These are phyloP conservation scores for Ecliptopera silaceata DNA, from an alignment of 2,888 invertebrate species.

Conservation along the genomic window DNA sequence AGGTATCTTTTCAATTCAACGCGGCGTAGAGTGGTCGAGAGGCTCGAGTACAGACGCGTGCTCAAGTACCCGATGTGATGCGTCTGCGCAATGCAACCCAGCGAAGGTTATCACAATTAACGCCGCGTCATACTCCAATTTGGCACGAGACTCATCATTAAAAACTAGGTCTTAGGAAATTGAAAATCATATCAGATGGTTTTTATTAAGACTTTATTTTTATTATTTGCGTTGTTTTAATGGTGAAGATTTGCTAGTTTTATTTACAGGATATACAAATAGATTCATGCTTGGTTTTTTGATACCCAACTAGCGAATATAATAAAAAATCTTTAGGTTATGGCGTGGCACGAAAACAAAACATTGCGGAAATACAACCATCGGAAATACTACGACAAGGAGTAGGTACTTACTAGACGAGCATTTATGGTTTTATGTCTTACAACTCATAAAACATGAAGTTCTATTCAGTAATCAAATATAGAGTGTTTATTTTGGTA, in stretches of 20 bases:
- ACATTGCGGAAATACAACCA: slow-evolving; percentile 54
- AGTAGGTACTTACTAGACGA: slow-evolving; percentile 56
- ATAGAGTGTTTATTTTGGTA: slow-evolving; percentile 30
- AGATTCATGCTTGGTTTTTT: slow-evolving; percentile 4
- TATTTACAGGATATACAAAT: too few species aligned
- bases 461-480: slow-evolving; percentile 44
- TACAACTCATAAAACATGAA: slow-evolving; percentile 61
- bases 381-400: slow-evolving; percentile 51
- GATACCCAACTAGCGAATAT: slow-evolving; percentile 13
- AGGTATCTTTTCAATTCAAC: slow-evolving; percentile 81
- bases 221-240: not conserved
- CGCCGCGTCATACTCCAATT: slow-evolving; percentile 68
- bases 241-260: too few species aligned
- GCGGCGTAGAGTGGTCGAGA: slow-evolving; percentile 74
- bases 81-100: slow-evolving; percentile 65
- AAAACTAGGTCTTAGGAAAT: slow-evolving; percentile 29
- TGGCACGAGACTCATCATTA: slow-evolving; percentile 54
- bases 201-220: slow-evolving; percentile 10
- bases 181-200: slow-evolving; percentile 22
- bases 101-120: slow-evolving; percentile 74
- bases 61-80: slow-evolving; percentile 69
- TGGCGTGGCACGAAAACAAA: slow-evolving; percentile 49
- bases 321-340: slow-evolving; percentile 40
- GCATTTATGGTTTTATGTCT: slow-evolving; percentile 62
- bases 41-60: slow-evolving; percentile 77